Percentiles rank a stretch among this genome's conserved stretches.
Evolutionary conservation across 2,113 vertebrate species (phyloP).

Genomic region (Pangasianodon gigas): DNA sequence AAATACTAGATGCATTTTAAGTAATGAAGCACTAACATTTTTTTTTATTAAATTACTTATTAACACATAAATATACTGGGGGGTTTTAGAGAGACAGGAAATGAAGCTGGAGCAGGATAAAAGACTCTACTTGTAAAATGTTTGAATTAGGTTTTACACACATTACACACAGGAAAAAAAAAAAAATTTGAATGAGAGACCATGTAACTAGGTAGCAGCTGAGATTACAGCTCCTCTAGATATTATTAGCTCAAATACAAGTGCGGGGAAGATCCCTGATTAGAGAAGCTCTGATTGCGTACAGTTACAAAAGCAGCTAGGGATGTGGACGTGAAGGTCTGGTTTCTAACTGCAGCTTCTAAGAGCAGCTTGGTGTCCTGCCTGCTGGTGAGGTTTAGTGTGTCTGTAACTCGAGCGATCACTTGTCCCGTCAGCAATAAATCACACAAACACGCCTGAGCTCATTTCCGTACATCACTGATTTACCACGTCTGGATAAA

Average conservation of each 20-base stretch:
- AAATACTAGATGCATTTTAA: not conserved
- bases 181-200: not conserved
- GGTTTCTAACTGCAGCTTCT: not conserved
- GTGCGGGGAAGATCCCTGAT: constrained; percentile 28
- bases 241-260: constrained; percentile 41
- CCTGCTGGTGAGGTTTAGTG: not conserved
- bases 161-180: not conserved
- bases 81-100: not conserved
- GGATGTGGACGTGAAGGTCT: not conserved
- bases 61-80: not conserved
- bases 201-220: not conserved
- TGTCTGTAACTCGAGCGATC: constrained; percentile 35
- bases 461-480: not conserved
- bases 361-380: not conserved
- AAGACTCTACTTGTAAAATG: not conserved
- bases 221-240: constrained; percentile 29
- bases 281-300: constrained; percentile 16
- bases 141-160: not conserved
- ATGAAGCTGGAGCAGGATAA: not conserved
- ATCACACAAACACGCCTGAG: not conserved
- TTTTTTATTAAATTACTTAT: not conserved
- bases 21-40: not conserved
- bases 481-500: not conserved
- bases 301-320: constrained; percentile 13
- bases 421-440: not conserved